Base-by-base conservation (phyloP, 2,888 invertebrate genomes). In the Meloe dianella region DNA sequence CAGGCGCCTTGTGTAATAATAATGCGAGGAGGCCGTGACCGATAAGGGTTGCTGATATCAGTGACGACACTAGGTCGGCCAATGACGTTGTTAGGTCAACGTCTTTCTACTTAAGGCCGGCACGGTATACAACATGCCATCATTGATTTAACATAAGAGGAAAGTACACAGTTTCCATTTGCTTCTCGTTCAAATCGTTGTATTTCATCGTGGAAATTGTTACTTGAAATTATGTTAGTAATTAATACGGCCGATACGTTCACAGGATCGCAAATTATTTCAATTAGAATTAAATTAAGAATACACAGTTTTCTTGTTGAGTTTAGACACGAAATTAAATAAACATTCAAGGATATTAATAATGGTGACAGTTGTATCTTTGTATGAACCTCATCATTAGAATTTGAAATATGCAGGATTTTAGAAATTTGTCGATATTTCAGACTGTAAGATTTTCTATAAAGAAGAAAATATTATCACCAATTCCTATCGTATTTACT, bases 51-150 rank as follows among this genome's bases (percentile, higher is more conserved):
- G 66, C 32, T 51, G 41, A 57, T 69, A 69, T 69, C 69, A 66
- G 65, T 69, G 69, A 69, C 69, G 69, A 64, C 69, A 69, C 64
- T 69, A 67, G 69, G 69, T 69, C 69, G 69, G 69, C 57, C 69
- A 67, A 66, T 69, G 69, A 69, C 69, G 69, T 67, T 17, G 66
- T 56, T 61, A 54, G 68, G 68, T 68, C 68, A 68, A 68, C 68
- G 68, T 66, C 64, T 68, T 61, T 59, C 63, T 51, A 61, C 57
- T 68, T 68, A 64, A 61, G 66, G 59, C 22, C 47, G 47, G 47
- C 68, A 64, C 57, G 64, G 54, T 61, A 22, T 22, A 51, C 47
- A 22, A 10, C 22, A 51, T 51, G 47, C 32, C 58, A 20, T 22
- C 63, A 63, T 68, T 63, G 65, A 68, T 68, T 63, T 54, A n/a